phyloP scores from a whole-genome alignment of 2,113 vertebrate species.

The Coptodon bakossiorum region DNA sequence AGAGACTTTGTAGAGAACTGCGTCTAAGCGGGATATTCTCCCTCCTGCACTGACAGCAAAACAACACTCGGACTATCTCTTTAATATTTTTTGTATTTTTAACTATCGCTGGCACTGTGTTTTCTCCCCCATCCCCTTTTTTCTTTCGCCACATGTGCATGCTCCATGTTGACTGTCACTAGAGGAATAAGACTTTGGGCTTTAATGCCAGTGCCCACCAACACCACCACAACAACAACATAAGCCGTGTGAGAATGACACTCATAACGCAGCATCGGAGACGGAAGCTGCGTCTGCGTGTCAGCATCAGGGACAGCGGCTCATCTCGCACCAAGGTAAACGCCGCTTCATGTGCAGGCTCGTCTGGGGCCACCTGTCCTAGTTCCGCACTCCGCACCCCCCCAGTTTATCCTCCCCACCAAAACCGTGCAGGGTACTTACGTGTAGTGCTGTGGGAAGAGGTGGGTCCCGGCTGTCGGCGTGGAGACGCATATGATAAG shows the following conservation, averaged over 20 bases:
- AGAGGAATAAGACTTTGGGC: background rate
- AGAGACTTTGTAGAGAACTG: conserved; percentile 16
- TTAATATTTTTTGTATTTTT: background rate
- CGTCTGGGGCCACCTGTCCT: conserved; percentile 65
- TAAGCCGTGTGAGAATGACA: background rate
- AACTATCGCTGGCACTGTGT: background rate
- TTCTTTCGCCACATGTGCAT: conserved; percentile 18
- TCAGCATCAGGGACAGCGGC: conserved; percentile 21
- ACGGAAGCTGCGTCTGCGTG: conserved; percentile 24
- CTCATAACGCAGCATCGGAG: background rate
- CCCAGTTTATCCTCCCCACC: background rate
- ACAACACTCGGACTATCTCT: background rate
- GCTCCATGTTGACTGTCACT: background rate
- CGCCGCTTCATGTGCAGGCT: conserved; percentile 27
- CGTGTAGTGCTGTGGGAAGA: conserved; percentile 93
- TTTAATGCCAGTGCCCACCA: background rate
- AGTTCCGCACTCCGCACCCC: conserved; percentile 17
- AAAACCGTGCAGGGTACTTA: conserved; percentile 72
- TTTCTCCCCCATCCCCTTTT: background rate
- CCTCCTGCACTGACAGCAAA: background rate
- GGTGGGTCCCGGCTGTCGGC: conserved; percentile 79
- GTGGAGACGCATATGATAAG: conserved; percentile 77
- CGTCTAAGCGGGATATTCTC: conserved; percentile 8
- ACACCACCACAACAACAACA: background rate
- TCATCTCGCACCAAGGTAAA: conserved; percentile 17